Base-by-base conservation (phyloP, 1,140 invertebrate genomes). In the Drosophila nigrodunni region DNA sequence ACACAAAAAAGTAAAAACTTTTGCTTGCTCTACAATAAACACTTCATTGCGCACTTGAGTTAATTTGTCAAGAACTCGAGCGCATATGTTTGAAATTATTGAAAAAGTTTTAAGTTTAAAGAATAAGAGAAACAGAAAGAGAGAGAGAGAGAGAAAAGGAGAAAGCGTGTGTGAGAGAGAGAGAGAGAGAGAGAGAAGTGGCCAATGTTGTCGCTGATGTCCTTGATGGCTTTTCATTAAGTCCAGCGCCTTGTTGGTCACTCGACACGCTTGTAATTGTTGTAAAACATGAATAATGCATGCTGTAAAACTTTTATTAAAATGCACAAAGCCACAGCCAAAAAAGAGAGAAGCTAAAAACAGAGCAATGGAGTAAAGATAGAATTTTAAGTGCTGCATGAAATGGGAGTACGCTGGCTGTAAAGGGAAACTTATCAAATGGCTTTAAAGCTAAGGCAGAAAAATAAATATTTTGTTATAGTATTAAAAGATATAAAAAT, bases 41-140 rank as follows among this genome's bases (percentile, higher is more conserved):
- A 88, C 85, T 88, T 89, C 80, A 89, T 89, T 88, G 77, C 60
- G 70, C 71, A 85, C 83, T 88, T 88, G 85, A 88, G 83, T 88
- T 88, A 83, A 88, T 88, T 88, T 88, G 86, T 89, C 85, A 88
- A 83, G 80, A 75, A 89, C 59, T 70, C 39, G 65, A 59, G 21
- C 50, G 66, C 57, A 77, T 71, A 88, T 81, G 73, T 77, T 72
- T 69, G 72, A 70, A 88, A 87, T 87, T 87, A 87, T 87, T 87
- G 83, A 80, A 88, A 88, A 88, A 88, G 77, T 88, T 88, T 88
- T 67, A 72, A 80, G 83, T 77, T 58, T 46, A 58, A 59, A 37
- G 30, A 60, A 43, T 30, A 50, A 49, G 18, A 70, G 61, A 71
- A 43, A 55, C 1, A 30, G 9, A 61, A 6, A 3, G 10, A 13